These are phyloP conservation scores for Morpho achilles DNA, from an alignment of 2,888 invertebrate genomes.

Conservation along the genomic window DNA sequence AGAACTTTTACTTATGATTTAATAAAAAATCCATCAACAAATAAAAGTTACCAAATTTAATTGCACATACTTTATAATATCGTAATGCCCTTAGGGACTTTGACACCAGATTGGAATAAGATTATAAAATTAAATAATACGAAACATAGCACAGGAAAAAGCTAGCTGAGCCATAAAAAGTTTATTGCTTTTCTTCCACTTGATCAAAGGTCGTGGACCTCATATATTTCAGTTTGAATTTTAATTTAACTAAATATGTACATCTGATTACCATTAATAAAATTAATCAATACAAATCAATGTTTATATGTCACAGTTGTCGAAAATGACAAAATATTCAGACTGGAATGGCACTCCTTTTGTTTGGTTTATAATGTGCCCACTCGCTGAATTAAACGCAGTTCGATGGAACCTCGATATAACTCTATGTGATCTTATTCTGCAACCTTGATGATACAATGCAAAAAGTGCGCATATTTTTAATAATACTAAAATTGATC, in stretches of 20 bases:
- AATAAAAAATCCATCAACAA: slow-evolving; percentile 3
- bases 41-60: slow-evolving; percentile 9
- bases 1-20: too few species aligned
- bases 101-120: slow-evolving; percentile 27
- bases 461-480: slow-evolving; percentile 1
- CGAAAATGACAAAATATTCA: slow-evolving; percentile 28
- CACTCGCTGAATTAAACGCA: slow-evolving; percentile 21
- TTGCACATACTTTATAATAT: slow-evolving; percentile 17
- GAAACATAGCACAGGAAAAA: slow-evolving; percentile 48
- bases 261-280: slow-evolving; percentile 49
- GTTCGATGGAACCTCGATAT: slow-evolving; percentile 5
- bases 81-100: slow-evolving; percentile 12
- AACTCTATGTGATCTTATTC: slow-evolving; percentile 13
- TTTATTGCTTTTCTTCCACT: slow-evolving; percentile 71
- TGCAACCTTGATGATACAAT: not conserved
- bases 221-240: slow-evolving; percentile 36
- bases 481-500: not conserved
- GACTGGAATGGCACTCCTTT: slow-evolving; percentile 21
- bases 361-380: slow-evolving; percentile 15
- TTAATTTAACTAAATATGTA: slow-evolving; percentile 21
- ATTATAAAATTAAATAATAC: slow-evolving; percentile 39
- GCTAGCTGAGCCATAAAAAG: slow-evolving; percentile 57
- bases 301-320: slow-evolving; percentile 28
- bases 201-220: slow-evolving; percentile 54
- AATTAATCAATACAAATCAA: slow-evolving; percentile 54